A percentile compares a stretch with the other conserved stretches of the same genome.
Evolutionary conservation across 2,113 vertebrate species (phyloP).

Genomic region (Tiliqua scincoides): DNA sequence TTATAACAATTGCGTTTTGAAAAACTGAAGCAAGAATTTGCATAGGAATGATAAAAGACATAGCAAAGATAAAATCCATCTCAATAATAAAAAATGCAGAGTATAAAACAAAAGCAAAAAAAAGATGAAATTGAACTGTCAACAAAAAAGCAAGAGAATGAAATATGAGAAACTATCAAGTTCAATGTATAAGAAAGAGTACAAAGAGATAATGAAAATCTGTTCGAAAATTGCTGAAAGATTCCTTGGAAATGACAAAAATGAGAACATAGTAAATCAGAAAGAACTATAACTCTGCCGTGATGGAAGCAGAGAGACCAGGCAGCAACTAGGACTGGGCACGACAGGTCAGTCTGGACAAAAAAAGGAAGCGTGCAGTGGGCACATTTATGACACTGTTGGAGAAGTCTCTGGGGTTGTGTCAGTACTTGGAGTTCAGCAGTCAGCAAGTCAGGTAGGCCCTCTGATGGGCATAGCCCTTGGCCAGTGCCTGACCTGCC

Average conservation of each 20-base stretch:
- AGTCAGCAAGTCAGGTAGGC: too few relatives aligned
- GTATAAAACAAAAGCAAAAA: constrained; percentile 18
- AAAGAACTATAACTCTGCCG: background rate
- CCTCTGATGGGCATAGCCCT: too few relatives aligned
- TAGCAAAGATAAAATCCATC: constrained; percentile 40
- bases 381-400: background rate
- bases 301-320: background rate
- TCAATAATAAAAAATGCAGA: background rate
- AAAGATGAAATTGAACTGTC: constrained; percentile 49
- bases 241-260: constrained; percentile 47
- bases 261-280: background rate
- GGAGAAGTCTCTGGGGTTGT: background rate
- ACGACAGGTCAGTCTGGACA: background rate
- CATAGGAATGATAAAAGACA: constrained; percentile 41
- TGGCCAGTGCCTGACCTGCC: too few relatives aligned
- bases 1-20: constrained; percentile 10
- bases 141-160: constrained; percentile 27
- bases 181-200: background rate
- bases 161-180: constrained; percentile 54
- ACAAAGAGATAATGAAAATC: constrained; percentile 53
- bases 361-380: background rate
- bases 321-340: background rate
- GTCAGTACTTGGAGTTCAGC: too few relatives aligned
- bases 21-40: constrained; percentile 35
- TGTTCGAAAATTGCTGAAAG: constrained; percentile 11